Evolutionary conservation across 2,113 vertebrate species (phyloP).

Genomic region (Myotis brandtii): DNA sequence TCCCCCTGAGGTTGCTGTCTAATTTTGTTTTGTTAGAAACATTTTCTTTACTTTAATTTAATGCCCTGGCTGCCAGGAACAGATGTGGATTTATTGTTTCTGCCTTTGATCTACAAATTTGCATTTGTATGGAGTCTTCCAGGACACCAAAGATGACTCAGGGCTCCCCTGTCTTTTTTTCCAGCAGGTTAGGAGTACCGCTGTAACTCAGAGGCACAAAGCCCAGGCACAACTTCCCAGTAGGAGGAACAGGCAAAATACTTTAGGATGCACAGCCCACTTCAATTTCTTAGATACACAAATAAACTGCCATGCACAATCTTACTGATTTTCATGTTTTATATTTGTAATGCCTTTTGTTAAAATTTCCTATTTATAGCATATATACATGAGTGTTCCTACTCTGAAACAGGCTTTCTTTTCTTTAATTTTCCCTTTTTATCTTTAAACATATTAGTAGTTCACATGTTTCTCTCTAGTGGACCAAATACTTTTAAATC

Average conservation of each 20-base stretch:
- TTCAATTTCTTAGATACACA: background rate
- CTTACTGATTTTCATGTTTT: background rate
- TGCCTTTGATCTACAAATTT: constrained; percentile 44
- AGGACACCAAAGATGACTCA: background rate
- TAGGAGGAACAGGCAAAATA: background rate
- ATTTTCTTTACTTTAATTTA: background rate
- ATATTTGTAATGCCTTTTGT: background rate
- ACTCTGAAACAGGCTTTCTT: background rate
- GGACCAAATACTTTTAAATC: constrained; percentile 16
- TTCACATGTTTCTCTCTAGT: constrained; percentile 26
- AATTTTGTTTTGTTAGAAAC: constrained; percentile 3
- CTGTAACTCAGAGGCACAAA: background rate
- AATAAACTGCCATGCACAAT: background rate
- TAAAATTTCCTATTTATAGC: background rate
- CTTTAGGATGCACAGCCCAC: background rate
- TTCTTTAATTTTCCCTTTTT: background rate
- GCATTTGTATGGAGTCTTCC: background rate
- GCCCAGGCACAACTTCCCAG: background rate
- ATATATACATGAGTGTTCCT: background rate
- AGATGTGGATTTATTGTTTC: background rate
- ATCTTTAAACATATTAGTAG: background rate
- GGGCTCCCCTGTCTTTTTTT: constrained; percentile 10
- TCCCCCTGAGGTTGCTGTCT: background rate
- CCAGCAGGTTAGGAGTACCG: background rate
- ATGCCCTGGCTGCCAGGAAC: background rate